Conservation (phyloP, 2,113 vertebrate genomes). For the Struthidea cinerea region DNA sequence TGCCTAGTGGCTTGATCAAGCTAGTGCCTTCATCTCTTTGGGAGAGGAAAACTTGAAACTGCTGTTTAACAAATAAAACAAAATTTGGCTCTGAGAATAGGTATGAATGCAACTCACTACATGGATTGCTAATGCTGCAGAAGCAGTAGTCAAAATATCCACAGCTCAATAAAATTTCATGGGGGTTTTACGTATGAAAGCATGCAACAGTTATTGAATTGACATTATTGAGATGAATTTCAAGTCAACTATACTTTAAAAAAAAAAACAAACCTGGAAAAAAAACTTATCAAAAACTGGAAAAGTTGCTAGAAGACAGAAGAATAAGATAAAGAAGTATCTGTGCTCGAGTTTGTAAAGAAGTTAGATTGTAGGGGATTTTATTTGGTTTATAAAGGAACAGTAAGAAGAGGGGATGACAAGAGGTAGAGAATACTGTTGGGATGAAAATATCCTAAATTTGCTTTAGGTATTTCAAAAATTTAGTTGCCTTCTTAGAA, state of each 20-base stretch:
- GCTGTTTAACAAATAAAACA: neutral
- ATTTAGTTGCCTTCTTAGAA: neutral
- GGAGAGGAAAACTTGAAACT: neutral
- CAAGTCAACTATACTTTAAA: neutral
- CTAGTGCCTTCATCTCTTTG: neutral
- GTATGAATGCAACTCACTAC: neutral
- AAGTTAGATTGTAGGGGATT: neutral
- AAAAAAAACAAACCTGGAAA: fast-evolving
- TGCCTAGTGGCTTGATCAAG: neutral
- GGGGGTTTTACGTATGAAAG: neutral
- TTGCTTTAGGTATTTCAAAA: neutral
- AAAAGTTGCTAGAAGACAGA: neutral
- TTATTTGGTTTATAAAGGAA: neutral
- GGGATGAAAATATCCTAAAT: neutral
- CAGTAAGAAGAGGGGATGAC: neutral
- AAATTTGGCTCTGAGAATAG: neutral
- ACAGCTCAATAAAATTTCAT: neutral
- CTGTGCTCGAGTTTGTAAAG: neutral
- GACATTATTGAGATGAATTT: neutral
- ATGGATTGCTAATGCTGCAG: neutral
- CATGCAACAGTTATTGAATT: neutral
- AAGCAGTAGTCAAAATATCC: neutral
- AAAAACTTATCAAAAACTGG: neutral
- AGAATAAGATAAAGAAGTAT: neutral
- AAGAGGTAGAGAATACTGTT: neutral